A percentile compares a stretch with the other conserved stretches of the same genome.
phyloP scores from a whole-genome alignment of 2,113 vertebrate genomes.

The Tragelaphus imberbis region DNA sequence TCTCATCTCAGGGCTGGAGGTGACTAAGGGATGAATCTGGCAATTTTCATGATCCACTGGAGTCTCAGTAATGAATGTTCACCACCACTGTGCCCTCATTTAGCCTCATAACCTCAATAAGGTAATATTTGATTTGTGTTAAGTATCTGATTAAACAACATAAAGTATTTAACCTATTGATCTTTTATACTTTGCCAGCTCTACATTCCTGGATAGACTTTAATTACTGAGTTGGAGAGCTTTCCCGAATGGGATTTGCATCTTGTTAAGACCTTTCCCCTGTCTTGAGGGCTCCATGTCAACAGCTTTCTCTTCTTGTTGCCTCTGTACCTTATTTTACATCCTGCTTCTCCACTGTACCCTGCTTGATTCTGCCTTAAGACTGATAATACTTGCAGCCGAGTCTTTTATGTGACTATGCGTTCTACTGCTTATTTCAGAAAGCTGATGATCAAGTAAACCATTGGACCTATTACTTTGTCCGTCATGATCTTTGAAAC shows the following conservation, averaged over 20 bases:
- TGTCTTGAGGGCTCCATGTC: neutral
- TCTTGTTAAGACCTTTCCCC: neutral
- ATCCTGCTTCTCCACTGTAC: neutral
- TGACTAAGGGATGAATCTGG: neutral
- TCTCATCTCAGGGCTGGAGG: neutral
- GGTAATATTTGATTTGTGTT: conserved; percentile 67
- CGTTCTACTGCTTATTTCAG: neutral
- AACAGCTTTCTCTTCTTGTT: neutral
- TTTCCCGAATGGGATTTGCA: neutral
- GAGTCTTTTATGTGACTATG: neutral
- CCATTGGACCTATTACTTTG: neutral
- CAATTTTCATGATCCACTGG: conserved; percentile 27
- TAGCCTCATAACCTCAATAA: conserved; percentile 62
- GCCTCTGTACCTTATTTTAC: neutral
- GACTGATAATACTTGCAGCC: neutral
- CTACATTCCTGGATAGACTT: conserved; percentile 34
- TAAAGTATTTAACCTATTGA: conserved; percentile 76
- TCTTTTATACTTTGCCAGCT: conserved; percentile 16
- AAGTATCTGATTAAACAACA: conserved; percentile 71
- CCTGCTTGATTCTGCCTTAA: neutral
- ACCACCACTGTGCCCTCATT: conserved; percentile 45
- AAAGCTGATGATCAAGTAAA: neutral
- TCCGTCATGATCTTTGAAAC: neutral
- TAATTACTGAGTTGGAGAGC: conserved; percentile 37
- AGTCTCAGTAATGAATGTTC: conserved; percentile 31